A percentile compares a stretch with the other conserved stretches of the same genome.
These are phyloP conservation scores for Heliothis virescens DNA, from an alignment of 1,140 invertebrate genomes.

Conservation along the genomic window DNA sequence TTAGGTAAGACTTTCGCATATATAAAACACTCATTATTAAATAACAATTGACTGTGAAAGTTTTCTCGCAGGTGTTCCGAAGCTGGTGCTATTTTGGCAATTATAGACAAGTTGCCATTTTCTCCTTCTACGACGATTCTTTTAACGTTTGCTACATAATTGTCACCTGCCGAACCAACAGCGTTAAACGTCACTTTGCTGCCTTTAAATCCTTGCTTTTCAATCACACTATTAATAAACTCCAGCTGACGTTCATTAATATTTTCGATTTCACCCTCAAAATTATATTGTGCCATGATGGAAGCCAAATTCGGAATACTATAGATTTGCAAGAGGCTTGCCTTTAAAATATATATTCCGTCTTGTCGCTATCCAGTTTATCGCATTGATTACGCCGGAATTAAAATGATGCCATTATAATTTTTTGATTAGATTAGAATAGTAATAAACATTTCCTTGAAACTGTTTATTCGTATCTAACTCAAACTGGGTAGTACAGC, in stretches of 20 bases:
- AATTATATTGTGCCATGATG: slow-evolving; percentile 26
- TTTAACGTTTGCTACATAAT: slow-evolving; percentile 57
- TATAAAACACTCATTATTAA: slow-evolving; percentile 41
- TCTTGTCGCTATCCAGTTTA: neutral
- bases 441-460: no score
- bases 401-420: neutral
- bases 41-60: neutral
- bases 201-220: slow-evolving; percentile 51
- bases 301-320: neutral
- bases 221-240: slow-evolving; percentile 50
- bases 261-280: slow-evolving; percentile 51
- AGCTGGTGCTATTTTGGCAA: slow-evolving; percentile 49
- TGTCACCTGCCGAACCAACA: slow-evolving; percentile 57
- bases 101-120: slow-evolving; percentile 53
- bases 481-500: no score
- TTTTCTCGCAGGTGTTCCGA: neutral
- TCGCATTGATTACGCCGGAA: neutral
- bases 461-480: no score
- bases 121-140: slow-evolving; percentile 51
- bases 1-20: slow-evolving; percentile 67
- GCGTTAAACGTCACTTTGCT: slow-evolving; percentile 49
- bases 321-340: neutral
- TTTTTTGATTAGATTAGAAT: no score
- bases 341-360: neutral
- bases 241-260: slow-evolving; percentile 49